phyloP scores from a whole-genome alignment of 1,140 invertebrate species.

The Lordiphosa mommai region DNA sequence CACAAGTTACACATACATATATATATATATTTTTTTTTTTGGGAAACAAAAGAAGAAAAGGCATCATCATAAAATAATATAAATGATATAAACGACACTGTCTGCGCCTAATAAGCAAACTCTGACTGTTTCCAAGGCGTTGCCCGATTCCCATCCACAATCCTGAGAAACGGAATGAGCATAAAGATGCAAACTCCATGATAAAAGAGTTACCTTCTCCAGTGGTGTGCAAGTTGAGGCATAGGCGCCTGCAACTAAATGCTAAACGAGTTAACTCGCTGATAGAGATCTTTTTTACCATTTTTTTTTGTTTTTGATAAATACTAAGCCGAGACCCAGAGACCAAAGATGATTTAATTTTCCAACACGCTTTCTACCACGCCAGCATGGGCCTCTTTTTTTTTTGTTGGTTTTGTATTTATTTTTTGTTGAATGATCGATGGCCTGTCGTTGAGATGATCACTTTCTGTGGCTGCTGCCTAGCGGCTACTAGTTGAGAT shows the following conservation, averaged over 20 bases:
- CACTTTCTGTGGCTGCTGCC: slow-evolving; percentile 73
- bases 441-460: slow-evolving; percentile 75
- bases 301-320: slow-evolving; percentile 24
- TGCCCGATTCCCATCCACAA: slow-evolving; percentile 25
- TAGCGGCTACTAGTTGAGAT: slow-evolving; percentile 78
- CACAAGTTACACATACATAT: slow-evolving; percentile 55
- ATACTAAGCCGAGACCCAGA: slow-evolving; percentile 47
- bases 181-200: slow-evolving; percentile 64
- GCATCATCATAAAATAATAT: slow-evolving; percentile 72
- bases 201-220: slow-evolving; percentile 44
- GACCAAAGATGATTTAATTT: slow-evolving; percentile 78
- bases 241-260: slow-evolving; percentile 76
- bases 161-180: slow-evolving; percentile 55
- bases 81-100: slow-evolving; percentile 78
- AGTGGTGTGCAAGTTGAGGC: slow-evolving; percentile 1
- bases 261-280: slow-evolving; percentile 78
- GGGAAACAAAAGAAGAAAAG: slow-evolving; percentile 10
- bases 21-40: slow-evolving; percentile 15
- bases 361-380: slow-evolving; percentile 74
- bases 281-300: slow-evolving; percentile 67
- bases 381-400: slow-evolving; percentile 44
- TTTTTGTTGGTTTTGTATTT: slow-evolving; percentile 4
- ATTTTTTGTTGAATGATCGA: slow-evolving; percentile 62
- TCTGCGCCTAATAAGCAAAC: slow-evolving; percentile 64
- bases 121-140: slow-evolving; percentile 15